Percentiles rank a stretch among this genome's conserved stretches.
These are phyloP conservation scores for Acanthis flammea DNA, from an alignment of 2,797 vertebrate genomes.

Conservation along the genomic window DNA sequence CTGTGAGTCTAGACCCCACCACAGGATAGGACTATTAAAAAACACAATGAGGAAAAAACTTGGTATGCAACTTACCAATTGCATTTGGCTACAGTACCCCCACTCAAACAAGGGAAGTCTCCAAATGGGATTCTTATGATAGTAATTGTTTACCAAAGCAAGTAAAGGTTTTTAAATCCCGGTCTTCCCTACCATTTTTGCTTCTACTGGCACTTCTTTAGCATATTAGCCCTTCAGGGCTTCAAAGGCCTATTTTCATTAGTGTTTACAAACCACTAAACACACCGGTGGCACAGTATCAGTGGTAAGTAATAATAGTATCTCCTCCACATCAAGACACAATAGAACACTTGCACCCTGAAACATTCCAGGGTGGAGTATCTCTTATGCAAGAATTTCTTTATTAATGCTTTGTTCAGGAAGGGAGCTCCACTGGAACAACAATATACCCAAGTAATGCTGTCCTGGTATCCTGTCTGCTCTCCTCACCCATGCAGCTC, in stretches of 20 bases:
- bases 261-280: slow-evolving; percentile 30
- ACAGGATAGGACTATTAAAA: background rate
- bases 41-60: background rate
- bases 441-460: background rate
- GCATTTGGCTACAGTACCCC: background rate
- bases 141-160: background rate
- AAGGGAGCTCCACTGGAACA: background rate
- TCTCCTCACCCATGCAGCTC: background rate
- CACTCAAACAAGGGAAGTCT: background rate
- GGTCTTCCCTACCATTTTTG: background rate
- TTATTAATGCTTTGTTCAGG: slow-evolving; percentile 42
- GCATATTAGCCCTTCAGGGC: background rate
- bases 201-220: background rate
- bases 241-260: background rate
- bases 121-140: background rate
- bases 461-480: background rate
- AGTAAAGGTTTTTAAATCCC: background rate
- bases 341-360: background rate
- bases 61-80: background rate
- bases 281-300: background rate
- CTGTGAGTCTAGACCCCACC: background rate
- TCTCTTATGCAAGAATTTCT: slow-evolving; percentile 54
- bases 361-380: slow-evolving; percentile 26
- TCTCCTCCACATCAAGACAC: slow-evolving; percentile 16
- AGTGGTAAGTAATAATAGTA: slow-evolving; percentile 31